Evolutionary conservation across 2,113 vertebrate genomes (phyloP).

Genomic region (Lanius ludovicianus): DNA sequence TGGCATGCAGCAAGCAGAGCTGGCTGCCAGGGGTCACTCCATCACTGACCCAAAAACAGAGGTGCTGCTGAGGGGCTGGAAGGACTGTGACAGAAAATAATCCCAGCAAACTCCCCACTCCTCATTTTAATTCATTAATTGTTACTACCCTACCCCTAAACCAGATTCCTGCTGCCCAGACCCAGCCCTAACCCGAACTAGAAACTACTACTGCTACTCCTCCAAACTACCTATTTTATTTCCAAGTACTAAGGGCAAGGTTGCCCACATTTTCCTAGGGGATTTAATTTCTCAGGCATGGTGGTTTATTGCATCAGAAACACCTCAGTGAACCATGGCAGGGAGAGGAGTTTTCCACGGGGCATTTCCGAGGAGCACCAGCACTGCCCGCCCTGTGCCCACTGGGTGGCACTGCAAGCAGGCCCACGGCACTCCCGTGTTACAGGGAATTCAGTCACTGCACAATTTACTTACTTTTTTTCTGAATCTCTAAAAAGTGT

Average conservation of each 20-base stretch:
- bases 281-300: background rate
- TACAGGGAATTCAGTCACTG: background rate
- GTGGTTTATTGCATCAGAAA: background rate
- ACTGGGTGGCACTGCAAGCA: slow-evolving; percentile 66
- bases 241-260: background rate
- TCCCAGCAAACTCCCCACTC: background rate
- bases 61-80: background rate
- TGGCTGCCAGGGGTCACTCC: background rate
- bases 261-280: background rate
- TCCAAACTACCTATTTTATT: background rate
- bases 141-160: background rate
- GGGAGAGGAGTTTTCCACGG: background rate
- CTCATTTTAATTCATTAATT: background rate
- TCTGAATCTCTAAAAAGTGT: background rate
- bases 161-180: background rate
- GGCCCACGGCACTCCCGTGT: background rate
- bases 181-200: background rate
- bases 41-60: background rate
- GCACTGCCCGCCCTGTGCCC: background rate
- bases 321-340: background rate
- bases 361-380: background rate
- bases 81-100: background rate
- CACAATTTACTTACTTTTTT: background rate
- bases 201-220: background rate
- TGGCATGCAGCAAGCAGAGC: background rate